These are phyloP conservation scores for Lamprologus lemairii DNA, from an alignment of 2,113 vertebrate genomes.

Conservation along the genomic window DNA sequence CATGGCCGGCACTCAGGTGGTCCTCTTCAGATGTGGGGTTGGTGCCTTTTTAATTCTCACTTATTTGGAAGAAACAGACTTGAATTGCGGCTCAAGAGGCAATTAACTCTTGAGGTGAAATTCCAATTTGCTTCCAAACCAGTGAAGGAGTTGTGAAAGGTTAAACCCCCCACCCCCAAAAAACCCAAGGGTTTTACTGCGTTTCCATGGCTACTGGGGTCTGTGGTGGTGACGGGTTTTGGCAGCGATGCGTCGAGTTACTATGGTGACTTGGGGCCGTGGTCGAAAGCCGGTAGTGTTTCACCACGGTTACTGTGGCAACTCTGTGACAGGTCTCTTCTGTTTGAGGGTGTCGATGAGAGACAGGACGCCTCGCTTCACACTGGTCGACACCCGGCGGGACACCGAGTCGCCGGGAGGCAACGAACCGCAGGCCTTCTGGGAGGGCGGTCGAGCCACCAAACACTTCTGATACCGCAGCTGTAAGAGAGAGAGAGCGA, in stretches of 20 bases:
- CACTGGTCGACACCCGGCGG: slow-evolving; percentile 90
- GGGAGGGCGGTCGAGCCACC: slow-evolving; percentile 89
- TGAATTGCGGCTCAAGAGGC: background rate
- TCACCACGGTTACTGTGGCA: slow-evolving; percentile 72
- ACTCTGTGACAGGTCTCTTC: slow-evolving; percentile 86
- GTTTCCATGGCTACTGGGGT: slow-evolving; percentile 34
- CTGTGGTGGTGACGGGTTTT: slow-evolving; percentile 2
- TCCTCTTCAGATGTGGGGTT: background rate
- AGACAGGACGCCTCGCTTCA: slow-evolving; percentile 90
- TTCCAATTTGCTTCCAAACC: slow-evolving; percentile 7
- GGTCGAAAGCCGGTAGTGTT: slow-evolving; percentile 33
- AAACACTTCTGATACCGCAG: slow-evolving; percentile 97
- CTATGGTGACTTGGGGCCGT: slow-evolving; percentile 31
- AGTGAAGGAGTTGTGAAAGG: background rate
- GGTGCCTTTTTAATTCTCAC: background rate
- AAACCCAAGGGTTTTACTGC: background rate
- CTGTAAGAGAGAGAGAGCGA: slow-evolving; percentile 47
- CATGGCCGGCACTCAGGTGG: background rate
- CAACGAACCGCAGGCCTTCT: slow-evolving; percentile 82
- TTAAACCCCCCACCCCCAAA: background rate
- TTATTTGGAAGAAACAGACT: background rate
- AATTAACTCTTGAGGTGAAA: background rate
- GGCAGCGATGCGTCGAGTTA: slow-evolving; percentile 30
- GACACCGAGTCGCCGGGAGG: slow-evolving; percentile 90
- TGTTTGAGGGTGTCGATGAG: slow-evolving; percentile 99